These are phyloP conservation scores for Lindbergichthys nudifrons DNA, from an alignment of 2,797 vertebrate species.

Conservation along the genomic window DNA sequence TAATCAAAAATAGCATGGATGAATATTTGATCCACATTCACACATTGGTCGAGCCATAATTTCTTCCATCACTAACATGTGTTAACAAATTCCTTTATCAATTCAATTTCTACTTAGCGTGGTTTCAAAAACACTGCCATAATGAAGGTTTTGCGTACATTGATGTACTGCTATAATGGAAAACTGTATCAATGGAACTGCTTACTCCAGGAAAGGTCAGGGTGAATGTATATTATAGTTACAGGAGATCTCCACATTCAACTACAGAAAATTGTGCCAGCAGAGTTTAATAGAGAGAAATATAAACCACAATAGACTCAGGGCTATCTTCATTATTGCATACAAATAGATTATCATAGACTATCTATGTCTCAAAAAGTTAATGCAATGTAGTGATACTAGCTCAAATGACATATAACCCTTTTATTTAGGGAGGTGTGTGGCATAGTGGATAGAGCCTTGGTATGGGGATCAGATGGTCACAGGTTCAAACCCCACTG, in stretches of 20 bases:
- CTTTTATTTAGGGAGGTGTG: too few relatives aligned
- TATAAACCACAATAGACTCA: too few relatives aligned
- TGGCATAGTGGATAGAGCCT: too few relatives aligned
- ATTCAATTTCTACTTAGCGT: background rate
- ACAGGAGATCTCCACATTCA: background rate
- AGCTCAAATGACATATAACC: too few relatives aligned
- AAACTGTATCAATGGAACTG: background rate
- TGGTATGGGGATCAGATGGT: too few relatives aligned
- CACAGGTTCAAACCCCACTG: too few relatives aligned
- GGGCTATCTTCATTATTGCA: constrained; percentile 70
- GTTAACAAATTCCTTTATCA: too few relatives aligned
- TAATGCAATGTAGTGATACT: constrained; percentile 69
- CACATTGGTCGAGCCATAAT: background rate
- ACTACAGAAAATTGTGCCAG: background rate
- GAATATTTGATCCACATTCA: background rate
- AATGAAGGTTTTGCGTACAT: background rate
- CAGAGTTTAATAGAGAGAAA: background rate
- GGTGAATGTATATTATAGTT: background rate
- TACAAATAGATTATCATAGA: too few relatives aligned
- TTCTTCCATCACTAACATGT: background rate
- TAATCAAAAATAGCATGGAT: background rate
- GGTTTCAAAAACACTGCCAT: background rate
- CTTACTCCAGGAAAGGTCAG: background rate
- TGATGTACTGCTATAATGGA: background rate
- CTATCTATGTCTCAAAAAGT: constrained; percentile 62